Conservation (phyloP, 2,797 vertebrate genomes). For the Hapalemur alaotrensis region DNA sequence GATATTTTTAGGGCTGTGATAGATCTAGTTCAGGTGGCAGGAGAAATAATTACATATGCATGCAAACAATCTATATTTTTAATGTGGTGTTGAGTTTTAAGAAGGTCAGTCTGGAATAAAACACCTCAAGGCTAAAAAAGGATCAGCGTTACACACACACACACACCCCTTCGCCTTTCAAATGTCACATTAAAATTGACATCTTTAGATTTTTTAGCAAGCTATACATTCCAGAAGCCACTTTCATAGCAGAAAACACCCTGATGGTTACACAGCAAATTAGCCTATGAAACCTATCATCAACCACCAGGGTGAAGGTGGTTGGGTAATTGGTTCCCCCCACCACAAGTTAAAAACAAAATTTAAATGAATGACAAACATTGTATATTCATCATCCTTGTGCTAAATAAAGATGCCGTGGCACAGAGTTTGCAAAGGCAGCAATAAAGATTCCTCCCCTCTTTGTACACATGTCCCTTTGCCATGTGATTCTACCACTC, state of each 20-base stretch:
- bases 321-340: not conserved
- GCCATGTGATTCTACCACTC: not conserved
- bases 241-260: not conserved
- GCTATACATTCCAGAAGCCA: not conserved
- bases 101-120: constrained; percentile 54
- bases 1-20: constrained; percentile 42
- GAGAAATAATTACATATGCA: constrained; percentile 2
- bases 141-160: not conserved
- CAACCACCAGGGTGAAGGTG: not conserved
- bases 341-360: not conserved
- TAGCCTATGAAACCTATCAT: not conserved
- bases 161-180: not conserved
- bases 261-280: not conserved
- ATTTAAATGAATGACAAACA: not conserved
- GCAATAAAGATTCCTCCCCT: not conserved
- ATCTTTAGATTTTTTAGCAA: not conserved
- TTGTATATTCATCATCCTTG: not conserved
- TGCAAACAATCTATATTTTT: constrained; percentile 43
- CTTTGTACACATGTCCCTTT: not conserved
- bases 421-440: not conserved
- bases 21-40: constrained; percentile 6
- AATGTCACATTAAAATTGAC: constrained; percentile 12
- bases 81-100: constrained; percentile 40
- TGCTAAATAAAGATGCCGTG: not conserved
- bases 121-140: constrained; percentile 18